Conservation (phyloP, 1,140 invertebrate genomes). For the Euglossa dilemma region DNA sequence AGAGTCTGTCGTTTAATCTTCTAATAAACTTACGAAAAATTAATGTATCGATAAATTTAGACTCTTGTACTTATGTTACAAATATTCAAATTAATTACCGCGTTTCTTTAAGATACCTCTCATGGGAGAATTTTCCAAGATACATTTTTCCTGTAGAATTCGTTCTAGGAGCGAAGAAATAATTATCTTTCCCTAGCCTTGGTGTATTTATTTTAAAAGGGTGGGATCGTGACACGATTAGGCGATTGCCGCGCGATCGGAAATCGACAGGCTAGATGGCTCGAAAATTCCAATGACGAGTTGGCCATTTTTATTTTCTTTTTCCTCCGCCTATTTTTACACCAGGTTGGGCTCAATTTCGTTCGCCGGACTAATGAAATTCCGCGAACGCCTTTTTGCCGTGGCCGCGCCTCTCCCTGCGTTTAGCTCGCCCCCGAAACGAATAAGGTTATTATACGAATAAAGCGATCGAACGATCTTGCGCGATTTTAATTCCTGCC, state of each 20-base stretch:
- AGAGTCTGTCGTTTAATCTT: too few species aligned
- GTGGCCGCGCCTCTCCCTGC: background rate
- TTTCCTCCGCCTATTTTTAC: background rate
- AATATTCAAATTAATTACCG: too few species aligned
- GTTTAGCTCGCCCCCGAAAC: conserved; percentile 3
- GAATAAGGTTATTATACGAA: conserved; percentile 27
- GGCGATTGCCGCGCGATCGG: background rate
- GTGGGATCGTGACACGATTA: too few species aligned
- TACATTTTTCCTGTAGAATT: too few species aligned
- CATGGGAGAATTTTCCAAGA: too few species aligned
- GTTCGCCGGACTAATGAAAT: conserved; percentile 28
- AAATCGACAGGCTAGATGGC: background rate
- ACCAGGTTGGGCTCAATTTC: background rate
- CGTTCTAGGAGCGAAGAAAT: too few species aligned
- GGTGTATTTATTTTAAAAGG: too few species aligned
- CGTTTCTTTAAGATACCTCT: too few species aligned
- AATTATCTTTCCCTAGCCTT: too few species aligned
- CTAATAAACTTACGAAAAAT: too few species aligned
- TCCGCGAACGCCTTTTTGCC: conserved; percentile 6
- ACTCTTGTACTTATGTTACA: too few species aligned
- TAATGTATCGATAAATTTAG: too few species aligned
- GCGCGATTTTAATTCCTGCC: conserved; percentile 20
- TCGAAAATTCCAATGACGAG: background rate
- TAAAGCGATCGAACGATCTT: conserved; percentile 20
- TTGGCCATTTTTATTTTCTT: background rate